Evolutionary conservation across 1,140 invertebrate genomes (phyloP).

Genomic region (Zaprionus kolodkinae): DNA sequence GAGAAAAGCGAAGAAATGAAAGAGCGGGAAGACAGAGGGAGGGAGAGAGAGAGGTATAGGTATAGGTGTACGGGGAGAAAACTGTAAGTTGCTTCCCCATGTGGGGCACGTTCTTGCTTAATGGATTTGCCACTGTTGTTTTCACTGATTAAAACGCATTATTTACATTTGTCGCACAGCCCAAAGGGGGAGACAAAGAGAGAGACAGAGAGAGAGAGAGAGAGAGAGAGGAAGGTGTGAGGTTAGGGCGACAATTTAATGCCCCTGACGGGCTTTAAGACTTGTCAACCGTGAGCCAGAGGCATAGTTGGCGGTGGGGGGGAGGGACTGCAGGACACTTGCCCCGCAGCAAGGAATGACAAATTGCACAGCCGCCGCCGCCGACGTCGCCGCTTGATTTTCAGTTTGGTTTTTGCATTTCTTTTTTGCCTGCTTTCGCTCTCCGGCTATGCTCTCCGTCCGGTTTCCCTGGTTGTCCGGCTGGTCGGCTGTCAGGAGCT

Average conservation of each 20-base stretch:
- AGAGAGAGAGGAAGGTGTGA: background rate
- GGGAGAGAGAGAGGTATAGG: background rate
- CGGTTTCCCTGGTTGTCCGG: background rate
- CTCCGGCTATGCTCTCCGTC: background rate
- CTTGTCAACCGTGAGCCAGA: conserved; percentile 5
- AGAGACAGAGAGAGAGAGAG: background rate
- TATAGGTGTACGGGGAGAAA: background rate
- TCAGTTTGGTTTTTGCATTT: conserved; percentile 41
- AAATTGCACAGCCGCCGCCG: conserved; percentile 58
- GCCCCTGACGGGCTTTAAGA: conserved; percentile 36
- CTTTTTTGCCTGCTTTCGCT: conserved; percentile 3
- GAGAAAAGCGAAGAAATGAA: conserved; percentile 23
- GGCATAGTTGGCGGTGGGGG: conserved; percentile 19
- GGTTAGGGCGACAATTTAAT: conserved; percentile 40
- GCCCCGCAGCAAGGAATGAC: conserved; percentile 58
- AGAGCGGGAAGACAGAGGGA: background rate
- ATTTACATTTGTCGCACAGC: conserved; percentile 72
- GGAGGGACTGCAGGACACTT: conserved; percentile 1
- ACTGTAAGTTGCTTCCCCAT: conserved; percentile 5
- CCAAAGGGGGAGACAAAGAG: background rate
- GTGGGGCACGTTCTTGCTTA: conserved; percentile 44
- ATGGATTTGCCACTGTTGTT: conserved; percentile 71
- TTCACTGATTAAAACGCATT: conserved; percentile 76
- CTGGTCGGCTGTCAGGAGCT: conserved; percentile 7
- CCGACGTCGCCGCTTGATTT: conserved; percentile 18